A percentile compares a stretch with the other conserved stretches of the same genome.
Evolutionary conservation across 2,113 vertebrate genomes (phyloP).

Genomic region (Macaca fascicularis): T2T-MFA8v1.1 NC_088380.1:70689501-70690000

Average conservation of each 20-base stretch:
- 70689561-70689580: neutral
- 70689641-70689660: neutral
- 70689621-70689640: neutral
- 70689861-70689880: neutral
- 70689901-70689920: neutral
- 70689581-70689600: neutral
- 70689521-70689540: conserved; percentile 1
- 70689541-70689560: conserved; percentile 26
- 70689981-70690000: conserved; percentile 18
- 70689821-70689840: neutral
- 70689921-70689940: conserved; percentile 31
- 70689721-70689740: neutral
- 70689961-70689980: conserved; percentile 41
- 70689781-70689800: neutral
- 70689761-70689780: neutral
- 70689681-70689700: neutral
- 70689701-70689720: neutral
- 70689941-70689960: conserved; percentile 18
- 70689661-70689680: neutral
- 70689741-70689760: neutral
- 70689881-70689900: neutral
- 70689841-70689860: neutral
- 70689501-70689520: conserved; percentile 13
- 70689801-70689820: neutral
- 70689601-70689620: neutral